Evolutionary conservation across 2,888 invertebrate genomes (phyloP), one percentile per base, ranked within the genome.

Genomic region (Drosophila multiciliata): DNA sequence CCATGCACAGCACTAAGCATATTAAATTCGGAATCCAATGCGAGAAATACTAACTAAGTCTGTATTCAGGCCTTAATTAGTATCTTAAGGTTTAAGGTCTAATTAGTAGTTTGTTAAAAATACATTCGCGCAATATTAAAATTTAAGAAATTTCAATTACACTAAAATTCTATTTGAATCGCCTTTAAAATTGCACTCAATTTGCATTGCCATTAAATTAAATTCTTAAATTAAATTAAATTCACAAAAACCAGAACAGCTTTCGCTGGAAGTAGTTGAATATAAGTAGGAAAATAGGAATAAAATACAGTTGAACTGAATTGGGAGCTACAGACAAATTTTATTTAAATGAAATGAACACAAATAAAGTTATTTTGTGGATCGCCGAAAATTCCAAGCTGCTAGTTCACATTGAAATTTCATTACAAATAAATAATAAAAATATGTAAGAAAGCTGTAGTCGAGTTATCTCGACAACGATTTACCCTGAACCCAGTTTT

Each of bases 1-100:
- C 36, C 35, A 38, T 61, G 74, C 69, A 59, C 72, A 49, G 52
- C 53, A 68, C 58, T 67, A 35, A 52, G 78, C 71, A 82, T 74
- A 75, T 69, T 60, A 64, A 61, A 78, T 73, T 62, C 42, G 40
- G 32, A 33, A 57, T 53, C 8, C 17, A 42, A 9, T 26, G 55
- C 62, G 53, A 23, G 61, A 60, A 69, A 26, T 40, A 35, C 48
- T 9, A 12, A 36, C 23, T 17, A 12, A n/a, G 5, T n/a, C 9
- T 20, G 29, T 23, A 7, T 45, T 23, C 3, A 1, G 20, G 2
- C 15, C 11, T 6, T 36, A 5, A 20, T n/a, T 8, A 40, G 32
- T 42, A n/a, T 9, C 29, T 32, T 8, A 35, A 48, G 12, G 26
- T 35, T 36, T 5, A 32, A 5, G 11, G 6, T 26, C 17, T 8